These are phyloP conservation scores for Marmota flaviventris DNA, from an alignment of 2,113 vertebrate species.

Conservation along the genomic window DNA sequence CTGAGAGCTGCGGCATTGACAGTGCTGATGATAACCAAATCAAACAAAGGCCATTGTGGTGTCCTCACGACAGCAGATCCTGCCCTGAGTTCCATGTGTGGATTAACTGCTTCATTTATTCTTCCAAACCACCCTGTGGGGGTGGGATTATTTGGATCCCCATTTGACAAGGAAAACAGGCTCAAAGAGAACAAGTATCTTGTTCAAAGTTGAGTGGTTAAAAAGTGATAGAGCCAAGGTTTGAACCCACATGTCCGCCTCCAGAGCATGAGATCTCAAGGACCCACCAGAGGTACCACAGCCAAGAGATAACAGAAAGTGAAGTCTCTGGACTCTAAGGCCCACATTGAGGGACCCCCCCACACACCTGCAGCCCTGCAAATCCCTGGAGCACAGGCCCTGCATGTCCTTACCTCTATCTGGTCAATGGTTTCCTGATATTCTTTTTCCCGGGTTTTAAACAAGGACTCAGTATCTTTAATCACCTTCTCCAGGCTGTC, in stretches of 20 bases:
- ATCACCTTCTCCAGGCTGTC: slow-evolving; percentile 98
- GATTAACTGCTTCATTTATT: not conserved
- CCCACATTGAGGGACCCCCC: rapidly evolving
- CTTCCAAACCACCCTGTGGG: not conserved
- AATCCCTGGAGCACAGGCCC: not conserved
- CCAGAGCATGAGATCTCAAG: not conserved
- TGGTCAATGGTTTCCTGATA: slow-evolving; percentile 99
- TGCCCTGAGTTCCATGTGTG: rapidly evolving
- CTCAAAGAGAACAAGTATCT: not conserved
- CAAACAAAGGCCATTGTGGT: rapidly evolving
- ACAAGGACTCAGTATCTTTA: slow-evolving; percentile 97
- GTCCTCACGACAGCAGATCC: not conserved
- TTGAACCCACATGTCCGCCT: not conserved
- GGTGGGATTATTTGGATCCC: not conserved
- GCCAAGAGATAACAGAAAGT: not conserved
- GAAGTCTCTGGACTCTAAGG: not conserved
- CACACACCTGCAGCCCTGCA: not conserved
- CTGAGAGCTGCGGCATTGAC: rapidly evolving
- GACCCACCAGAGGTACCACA: not conserved
- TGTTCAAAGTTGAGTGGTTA: rapidly evolving
- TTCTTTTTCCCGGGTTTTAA: slow-evolving; percentile 97
- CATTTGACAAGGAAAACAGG: not conserved
- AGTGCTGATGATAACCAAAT: rapidly evolving
- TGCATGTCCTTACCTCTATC: slow-evolving; percentile 92
- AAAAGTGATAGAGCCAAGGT: not conserved